Evolutionary conservation across 2,888 invertebrate species (phyloP).

Genomic region (Pyrocoelia pectoralis): DNA sequence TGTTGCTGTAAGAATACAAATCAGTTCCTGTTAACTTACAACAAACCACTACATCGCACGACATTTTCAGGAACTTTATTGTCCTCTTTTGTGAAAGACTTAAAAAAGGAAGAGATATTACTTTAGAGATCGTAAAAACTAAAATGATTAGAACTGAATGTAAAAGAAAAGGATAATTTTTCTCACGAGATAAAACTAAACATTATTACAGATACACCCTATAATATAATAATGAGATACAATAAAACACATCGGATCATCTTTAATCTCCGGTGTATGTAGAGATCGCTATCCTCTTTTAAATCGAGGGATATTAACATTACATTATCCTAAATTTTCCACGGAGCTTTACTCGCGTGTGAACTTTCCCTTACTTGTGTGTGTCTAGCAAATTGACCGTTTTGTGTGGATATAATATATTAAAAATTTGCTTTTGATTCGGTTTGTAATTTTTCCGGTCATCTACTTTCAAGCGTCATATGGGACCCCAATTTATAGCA

Average conservation of each 20-base stretch:
- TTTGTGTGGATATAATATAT: background rate
- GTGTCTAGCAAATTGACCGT: background rate
- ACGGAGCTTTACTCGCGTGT: slow-evolving; percentile 12
- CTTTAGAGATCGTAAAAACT: background rate
- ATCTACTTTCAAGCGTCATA: slow-evolving; percentile 46
- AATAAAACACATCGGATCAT: slow-evolving; percentile 13
- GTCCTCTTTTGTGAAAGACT: slow-evolving; percentile 49
- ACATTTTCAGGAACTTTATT: slow-evolving; percentile 51
- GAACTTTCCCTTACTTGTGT: background rate
- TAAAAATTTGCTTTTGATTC: slow-evolving; percentile 56
- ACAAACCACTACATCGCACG: slow-evolving; percentile 47
- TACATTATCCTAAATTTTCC: slow-evolving; percentile 39
- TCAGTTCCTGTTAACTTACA: slow-evolving; percentile 50
- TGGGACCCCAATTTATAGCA: slow-evolving; percentile 46
- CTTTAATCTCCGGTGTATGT: slow-evolving; percentile 26
- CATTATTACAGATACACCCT: background rate
- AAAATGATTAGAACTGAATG: background rate
- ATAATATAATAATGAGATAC: background rate
- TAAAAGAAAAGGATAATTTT: background rate
- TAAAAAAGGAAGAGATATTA: background rate
- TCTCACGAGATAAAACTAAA: background rate
- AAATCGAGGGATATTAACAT: slow-evolving; percentile 43
- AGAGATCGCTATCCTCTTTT: slow-evolving; percentile 34
- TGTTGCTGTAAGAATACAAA: slow-evolving; percentile 52
- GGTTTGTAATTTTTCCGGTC: slow-evolving; percentile 57